Base-by-base conservation (phyloP, 1,140 invertebrate species). In the Geopemphigus sp. region DNA sequence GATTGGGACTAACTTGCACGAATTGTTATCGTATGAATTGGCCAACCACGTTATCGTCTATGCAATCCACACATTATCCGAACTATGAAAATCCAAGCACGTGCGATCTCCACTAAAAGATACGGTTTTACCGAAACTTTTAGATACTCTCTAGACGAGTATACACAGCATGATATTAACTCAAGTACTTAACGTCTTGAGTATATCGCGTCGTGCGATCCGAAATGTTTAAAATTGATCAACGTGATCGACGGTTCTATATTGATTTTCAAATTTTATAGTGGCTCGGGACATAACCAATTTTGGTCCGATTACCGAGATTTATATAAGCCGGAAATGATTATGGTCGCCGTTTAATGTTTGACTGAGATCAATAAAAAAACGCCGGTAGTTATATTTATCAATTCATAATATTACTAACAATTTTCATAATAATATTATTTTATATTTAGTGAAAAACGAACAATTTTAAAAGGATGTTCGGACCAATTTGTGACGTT, bases 391-490 rank as follows among this genome's bases (percentile, higher is more conserved):
- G 26, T 32, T 11, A 32, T 32, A 50, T 10, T 47, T 66, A 5
- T 26, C 17, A 26, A 50, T 29, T 24, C 1, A 11, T 32, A 19
- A 10, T n/a, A 17, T 32, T 39, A 4, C 3, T 39, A 6, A 12
- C 11, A 45, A 47, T 24, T 53, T 26, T 17, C 39, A 4, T 6
- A 8, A 0, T 68, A 4, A 14, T 1, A 39, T 39, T 3, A n/a
- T 22, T 54, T 32, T n/a, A n/a, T n/a, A 8, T 74, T 74, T 32
- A 76, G 73, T 22, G 26, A 0, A 45, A 2, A 1, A 0, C 50
- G 15, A 78, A 78, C 3, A 17, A 47, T 39, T 6, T 78, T 1
- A 78, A 63, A 3, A 39, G 74, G 39, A 78, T 78, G 74, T 78
- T 24, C 5, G 14, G 45, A 5, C 39, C 74, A 0, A 0, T 78